A percentile compares a stretch with the other conserved stretches of the same genome.
These are phyloP conservation scores for Pseudorhombus dupliciocellatus DNA, from an alignment of 2,113 vertebrate genomes.

Conservation along the genomic window DNA sequence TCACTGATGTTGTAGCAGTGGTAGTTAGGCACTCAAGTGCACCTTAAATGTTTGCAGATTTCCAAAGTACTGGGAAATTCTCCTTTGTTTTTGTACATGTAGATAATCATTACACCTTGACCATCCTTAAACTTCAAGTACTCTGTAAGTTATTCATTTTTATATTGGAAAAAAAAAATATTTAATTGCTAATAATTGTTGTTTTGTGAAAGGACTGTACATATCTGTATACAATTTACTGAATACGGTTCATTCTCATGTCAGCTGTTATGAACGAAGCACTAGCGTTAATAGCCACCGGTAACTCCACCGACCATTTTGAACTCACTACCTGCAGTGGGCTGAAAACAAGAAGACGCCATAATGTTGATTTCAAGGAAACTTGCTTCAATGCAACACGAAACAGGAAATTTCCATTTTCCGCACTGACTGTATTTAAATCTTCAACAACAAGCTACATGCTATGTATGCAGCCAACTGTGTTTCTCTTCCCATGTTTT, in stretches of 20 bases:
- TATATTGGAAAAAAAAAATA: slow-evolving; percentile 60
- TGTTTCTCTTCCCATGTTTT: slow-evolving; percentile 66
- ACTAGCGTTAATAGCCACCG: slow-evolving; percentile 38
- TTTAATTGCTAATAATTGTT: slow-evolving; percentile 64
- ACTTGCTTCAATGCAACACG: slow-evolving; percentile 20
- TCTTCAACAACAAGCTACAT: slow-evolving; percentile 37
- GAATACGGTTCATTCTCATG: slow-evolving; percentile 44
- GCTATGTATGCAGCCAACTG: slow-evolving; percentile 69
- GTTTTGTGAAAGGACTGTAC: slow-evolving; percentile 66
- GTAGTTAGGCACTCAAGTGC: slow-evolving; percentile 67
- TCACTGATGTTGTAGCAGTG: slow-evolving; percentile 47
- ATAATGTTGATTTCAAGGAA: slow-evolving; percentile 10
- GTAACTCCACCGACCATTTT: background rate
- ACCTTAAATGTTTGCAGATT: slow-evolving; percentile 77
- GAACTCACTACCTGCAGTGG: background rate
- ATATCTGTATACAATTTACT: slow-evolving; percentile 40
- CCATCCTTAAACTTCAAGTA: slow-evolving; percentile 57
- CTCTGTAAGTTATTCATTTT: slow-evolving; percentile 79
- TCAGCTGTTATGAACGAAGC: slow-evolving; percentile 45
- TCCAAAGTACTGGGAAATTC: slow-evolving; percentile 62
- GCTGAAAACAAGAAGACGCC: slow-evolving; percentile 1
- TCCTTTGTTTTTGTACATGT: slow-evolving; percentile 61
- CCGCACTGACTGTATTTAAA: slow-evolving; percentile 77
- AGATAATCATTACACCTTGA: slow-evolving; percentile 67
- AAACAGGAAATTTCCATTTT: slow-evolving; percentile 56